Base-by-base conservation (phyloP, 2,888 invertebrate genomes). In the Xestia sexstrigata region DNA sequence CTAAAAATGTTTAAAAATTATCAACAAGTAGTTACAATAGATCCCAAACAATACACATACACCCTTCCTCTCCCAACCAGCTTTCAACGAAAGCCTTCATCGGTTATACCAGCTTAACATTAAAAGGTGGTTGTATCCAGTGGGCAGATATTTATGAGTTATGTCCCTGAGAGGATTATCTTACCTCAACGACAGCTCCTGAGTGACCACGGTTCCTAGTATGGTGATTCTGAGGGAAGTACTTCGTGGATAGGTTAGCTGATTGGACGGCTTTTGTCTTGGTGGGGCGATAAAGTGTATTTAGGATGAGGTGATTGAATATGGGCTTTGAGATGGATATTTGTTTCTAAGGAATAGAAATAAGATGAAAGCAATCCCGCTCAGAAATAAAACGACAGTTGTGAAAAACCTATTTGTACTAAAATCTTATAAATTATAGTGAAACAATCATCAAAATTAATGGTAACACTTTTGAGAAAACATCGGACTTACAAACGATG, bases 51-150 rank as follows among this genome's bases (percentile, higher is more conserved):
- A 65, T 15, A 9, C 39, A 81, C 70, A 63, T 74, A 74, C 60
- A n/a, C 11, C 78, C 26, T 73, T 81, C n/a, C 66, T 67, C 67
- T 26, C 20, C 30, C n/a, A 62, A 73, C 52, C 35, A n/a, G 13
- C n/a, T 13, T 86, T 65, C 91, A 92, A 91, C 88, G 92, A 94
- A 92, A 93, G 93, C 91, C 84, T 82, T 92, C 90, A 94, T 94
- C 93, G 82, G 89, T 94, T 93, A 93, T 89, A 89, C 79, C 84
- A 93, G 95, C 95, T 95, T 95, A 95, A 90, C 94, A 94, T 95
- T 95, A 94, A 93, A 92, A 90, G 78, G 82, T 70, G 76, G 83
- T 74, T 83, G 76, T 70, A 79, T 78, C 69, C 74, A 76, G 87
- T 83, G 79, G 84, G 86, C 58, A 81, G 82, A 84, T 87, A 86